A percentile compares a stretch with the other conserved stretches of the same genome.
Conservation (phyloP, 2,113 vertebrate species). For the Caranx melampygus region DNA sequence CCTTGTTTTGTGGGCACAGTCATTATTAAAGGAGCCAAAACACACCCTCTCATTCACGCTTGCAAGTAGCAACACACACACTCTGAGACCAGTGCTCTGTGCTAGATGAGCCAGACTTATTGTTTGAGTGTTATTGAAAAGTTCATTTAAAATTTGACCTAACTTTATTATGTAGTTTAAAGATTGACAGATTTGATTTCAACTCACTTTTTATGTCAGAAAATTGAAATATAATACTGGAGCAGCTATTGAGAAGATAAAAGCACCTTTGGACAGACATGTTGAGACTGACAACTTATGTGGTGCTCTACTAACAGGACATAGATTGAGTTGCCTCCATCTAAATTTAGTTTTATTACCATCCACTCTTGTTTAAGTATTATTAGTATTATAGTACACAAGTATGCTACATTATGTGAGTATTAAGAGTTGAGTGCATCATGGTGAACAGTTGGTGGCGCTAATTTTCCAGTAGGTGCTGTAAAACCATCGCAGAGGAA, state of each 20-base stretch:
- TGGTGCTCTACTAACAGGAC: too few species aligned
- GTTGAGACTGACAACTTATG: too few species aligned
- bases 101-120: background rate
- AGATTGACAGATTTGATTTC: background rate
- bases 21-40: slow-evolving; percentile 27
- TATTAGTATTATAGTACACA: too few species aligned
- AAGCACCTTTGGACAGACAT: background rate
- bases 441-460: too few species aligned
- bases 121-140: background rate
- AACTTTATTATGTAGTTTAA: background rate
- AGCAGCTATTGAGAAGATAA: background rate
- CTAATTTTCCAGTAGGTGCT: too few species aligned
- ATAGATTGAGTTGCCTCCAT: too few species aligned
- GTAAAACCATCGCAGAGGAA: too few species aligned
- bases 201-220: background rate
- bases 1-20: slow-evolving; percentile 45
- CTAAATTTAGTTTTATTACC: too few species aligned
- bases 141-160: background rate
- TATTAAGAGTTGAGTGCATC: too few species aligned
- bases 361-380: too few species aligned
- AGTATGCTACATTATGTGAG: too few species aligned
- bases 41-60: slow-evolving; percentile 28
- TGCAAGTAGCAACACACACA: slow-evolving; percentile 25
- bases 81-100: background rate
- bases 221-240: background rate